A percentile compares a stretch with the other conserved stretches of the same genome.
These are phyloP conservation scores for Epistrophella euchroma DNA, from an alignment of 2,888 invertebrate genomes.

Conservation along the genomic window DNA sequence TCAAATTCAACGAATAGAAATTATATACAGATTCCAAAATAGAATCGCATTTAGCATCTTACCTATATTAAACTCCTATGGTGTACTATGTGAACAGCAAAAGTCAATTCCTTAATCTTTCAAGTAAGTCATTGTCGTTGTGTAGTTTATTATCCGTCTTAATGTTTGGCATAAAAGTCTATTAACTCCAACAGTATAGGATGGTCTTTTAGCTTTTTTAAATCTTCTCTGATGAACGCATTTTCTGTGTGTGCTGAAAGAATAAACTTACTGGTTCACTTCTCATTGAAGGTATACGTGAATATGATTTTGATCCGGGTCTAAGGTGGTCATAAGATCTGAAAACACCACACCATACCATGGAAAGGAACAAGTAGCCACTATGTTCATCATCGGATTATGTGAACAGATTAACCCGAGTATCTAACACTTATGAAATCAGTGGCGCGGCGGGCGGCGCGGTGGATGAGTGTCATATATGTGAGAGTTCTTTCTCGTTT, in stretches of 20 bases:
- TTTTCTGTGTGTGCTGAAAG: background rate
- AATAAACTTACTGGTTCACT: constrained; percentile 18
- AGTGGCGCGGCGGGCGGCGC: too few species aligned
- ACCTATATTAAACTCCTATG: too few species aligned
- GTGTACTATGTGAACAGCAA: background rate
- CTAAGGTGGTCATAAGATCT: constrained; percentile 31
- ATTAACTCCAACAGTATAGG: constrained; percentile 23
- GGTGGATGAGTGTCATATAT: constrained; percentile 45
- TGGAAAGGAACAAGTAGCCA: constrained; percentile 21
- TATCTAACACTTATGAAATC: constrained; percentile 59
- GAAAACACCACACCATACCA: constrained; percentile 32
- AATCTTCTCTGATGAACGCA: constrained; percentile 39
- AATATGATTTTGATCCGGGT: constrained; percentile 49
- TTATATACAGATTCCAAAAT: background rate
- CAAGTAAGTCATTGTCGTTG: background rate
- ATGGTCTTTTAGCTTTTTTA: constrained; percentile 51
- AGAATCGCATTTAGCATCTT: background rate
- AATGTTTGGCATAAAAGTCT: constrained; percentile 18
- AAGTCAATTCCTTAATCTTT: constrained; percentile 46
- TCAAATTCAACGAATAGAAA: background rate
- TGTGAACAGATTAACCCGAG: constrained; percentile 64
- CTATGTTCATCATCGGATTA: constrained; percentile 59
- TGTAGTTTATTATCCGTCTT: constrained; percentile 40
- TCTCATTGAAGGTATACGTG: background rate
- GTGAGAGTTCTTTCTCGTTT: constrained; percentile 22